Evolutionary conservation across 2,888 invertebrate species (phyloP).

Genomic region (Pilophorus perplexus): DNA sequence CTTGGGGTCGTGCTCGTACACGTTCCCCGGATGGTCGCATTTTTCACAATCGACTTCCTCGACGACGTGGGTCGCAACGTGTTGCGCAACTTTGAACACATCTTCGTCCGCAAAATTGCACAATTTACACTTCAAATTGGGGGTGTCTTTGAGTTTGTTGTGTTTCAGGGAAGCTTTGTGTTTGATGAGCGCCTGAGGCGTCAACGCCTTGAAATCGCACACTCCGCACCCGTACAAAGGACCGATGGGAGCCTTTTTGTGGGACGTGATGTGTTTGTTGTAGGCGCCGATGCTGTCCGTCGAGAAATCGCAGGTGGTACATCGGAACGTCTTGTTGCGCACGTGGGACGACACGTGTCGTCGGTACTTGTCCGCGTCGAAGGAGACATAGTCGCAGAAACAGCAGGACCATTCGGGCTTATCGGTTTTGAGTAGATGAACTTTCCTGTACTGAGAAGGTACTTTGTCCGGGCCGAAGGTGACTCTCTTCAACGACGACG

Average conservation of each 20-base stretch:
- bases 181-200: not conserved
- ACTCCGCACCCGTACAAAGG: not conserved
- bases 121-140: not conserved
- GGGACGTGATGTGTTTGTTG: slow-evolving; percentile 14
- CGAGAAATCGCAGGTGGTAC: slow-evolving; percentile 8
- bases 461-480: no score
- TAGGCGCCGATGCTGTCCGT: slow-evolving; percentile 18
- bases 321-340: slow-evolving; percentile 7
- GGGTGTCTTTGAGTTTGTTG: not conserved
- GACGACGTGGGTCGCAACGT: not conserved
- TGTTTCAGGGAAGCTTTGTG: slow-evolving; percentile 2
- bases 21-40: not conserved
- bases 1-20: not conserved
- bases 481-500: no score
- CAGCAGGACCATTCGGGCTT: slow-evolving; percentile 17
- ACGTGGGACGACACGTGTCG: slow-evolving; percentile 8
- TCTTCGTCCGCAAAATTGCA: not conserved
- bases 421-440: not conserved
- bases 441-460: no score
- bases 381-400: slow-evolving; percentile 7
- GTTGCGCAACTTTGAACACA: not conserved
- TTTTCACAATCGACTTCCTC: not conserved
- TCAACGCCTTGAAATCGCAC: slow-evolving; percentile 14
- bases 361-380: not conserved
- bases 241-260: not conserved